Evolutionary conservation across 2,888 invertebrate genomes (phyloP), one percentile per base, ranked within the genome.

Genomic region (Pammene fasciana): DNA sequence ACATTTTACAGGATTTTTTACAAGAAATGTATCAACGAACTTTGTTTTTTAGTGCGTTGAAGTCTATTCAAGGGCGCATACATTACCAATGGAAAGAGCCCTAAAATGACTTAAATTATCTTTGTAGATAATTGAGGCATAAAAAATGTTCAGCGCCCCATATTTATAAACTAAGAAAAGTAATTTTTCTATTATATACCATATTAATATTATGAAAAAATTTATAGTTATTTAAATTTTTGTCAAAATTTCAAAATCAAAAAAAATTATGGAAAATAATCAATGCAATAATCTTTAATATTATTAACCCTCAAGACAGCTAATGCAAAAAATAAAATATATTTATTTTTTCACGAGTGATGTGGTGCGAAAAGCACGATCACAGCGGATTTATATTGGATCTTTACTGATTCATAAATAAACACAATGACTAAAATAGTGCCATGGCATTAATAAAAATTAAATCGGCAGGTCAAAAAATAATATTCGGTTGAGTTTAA

Each of bases 51-150:
- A 82, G 83, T 84, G 87, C 90, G 90, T 89, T 89, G 90, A 90
- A 87, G 88, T 90, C 88, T 90, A 89, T 89, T 90, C 89, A 90
- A 90, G 90, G 90, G 88, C 90, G 87, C 85, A 83, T 84, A 82
- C 38, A 52, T 67, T 54, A 52, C 34, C 16, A 60, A 52, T 18
- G 16, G 36, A 13, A 38, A 0, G 18, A 13, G 13, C 26, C 26
- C n/a, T 6, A 43, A 14, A 9, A 34, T 38, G 7, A 48, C 18
- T 50, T 45, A 9, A 26, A 26, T 26, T 1, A 26, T 26, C 1
- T 26, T 26, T 4, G 26, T 26, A 3, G 26, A 26, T 26, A 26
- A 26, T 26, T 3, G 26, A 26, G 4, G 4, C 26, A 26, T 1
- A 26, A 26, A 26, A 26, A 26, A 3, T 26, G 26, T 26, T 26